A percentile compares a stretch with the other conserved stretches of the same genome.
phyloP scores from a whole-genome alignment of 2,888 invertebrate genomes.

The Thereva nobilitata region DNA sequence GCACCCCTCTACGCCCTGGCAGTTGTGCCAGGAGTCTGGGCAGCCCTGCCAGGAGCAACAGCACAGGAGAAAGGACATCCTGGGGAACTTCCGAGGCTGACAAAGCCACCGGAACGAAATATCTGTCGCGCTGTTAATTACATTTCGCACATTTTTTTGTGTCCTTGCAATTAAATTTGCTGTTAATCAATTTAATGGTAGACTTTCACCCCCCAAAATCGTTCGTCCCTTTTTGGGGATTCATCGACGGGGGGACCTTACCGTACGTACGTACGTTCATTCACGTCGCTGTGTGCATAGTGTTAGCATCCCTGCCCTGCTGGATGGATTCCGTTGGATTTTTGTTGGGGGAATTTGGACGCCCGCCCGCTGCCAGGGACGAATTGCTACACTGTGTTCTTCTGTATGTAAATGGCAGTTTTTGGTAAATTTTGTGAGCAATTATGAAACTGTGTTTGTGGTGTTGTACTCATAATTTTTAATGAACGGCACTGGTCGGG shows the following conservation, averaged over 20 bases:
- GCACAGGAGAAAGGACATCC: background rate
- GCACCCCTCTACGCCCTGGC: too few relatives aligned
- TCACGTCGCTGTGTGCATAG: background rate
- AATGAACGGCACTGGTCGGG: constrained; percentile 30
- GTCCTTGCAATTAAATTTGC: constrained; percentile 30
- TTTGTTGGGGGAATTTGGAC: too few relatives aligned
- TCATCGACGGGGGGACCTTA: constrained; percentile 8
- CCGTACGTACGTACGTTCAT: constrained; percentile 1
- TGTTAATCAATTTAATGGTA: constrained; percentile 30
- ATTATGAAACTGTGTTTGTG: constrained; percentile 31
- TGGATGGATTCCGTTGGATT: constrained; percentile 1
- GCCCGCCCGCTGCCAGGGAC: background rate
- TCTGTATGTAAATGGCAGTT: constrained; percentile 18
- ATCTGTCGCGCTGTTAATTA: constrained; percentile 27
- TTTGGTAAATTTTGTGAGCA: constrained; percentile 33
- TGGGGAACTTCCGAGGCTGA: background rate
- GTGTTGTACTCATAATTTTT: constrained; percentile 33
- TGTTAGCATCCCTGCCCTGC: background rate
- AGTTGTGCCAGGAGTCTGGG: too few relatives aligned
- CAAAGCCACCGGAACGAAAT: constrained; percentile 15
- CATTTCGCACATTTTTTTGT: constrained; percentile 28
- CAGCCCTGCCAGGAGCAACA: too few relatives aligned
- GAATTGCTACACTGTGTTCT: constrained; percentile 3
- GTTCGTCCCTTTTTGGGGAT: background rate
- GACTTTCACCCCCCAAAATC: constrained; percentile 23